phyloP scores from a whole-genome alignment of 2,797 vertebrate genomes.

The Taeniopygia guttata region DNA sequence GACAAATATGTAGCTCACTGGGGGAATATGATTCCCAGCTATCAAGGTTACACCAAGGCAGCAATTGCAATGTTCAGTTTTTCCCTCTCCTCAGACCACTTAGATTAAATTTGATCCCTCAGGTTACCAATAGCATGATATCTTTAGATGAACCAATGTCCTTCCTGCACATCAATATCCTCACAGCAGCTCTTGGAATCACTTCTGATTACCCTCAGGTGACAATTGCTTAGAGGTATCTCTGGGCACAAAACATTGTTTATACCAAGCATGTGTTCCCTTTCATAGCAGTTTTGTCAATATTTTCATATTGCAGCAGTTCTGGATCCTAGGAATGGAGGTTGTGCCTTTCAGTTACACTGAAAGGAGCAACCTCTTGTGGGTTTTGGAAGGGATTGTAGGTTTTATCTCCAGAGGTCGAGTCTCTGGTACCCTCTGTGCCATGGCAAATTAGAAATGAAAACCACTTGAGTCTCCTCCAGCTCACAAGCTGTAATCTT shows the following conservation, averaged over 20 bases:
- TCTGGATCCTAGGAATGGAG: background rate
- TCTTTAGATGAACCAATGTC: background rate
- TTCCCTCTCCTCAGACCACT: background rate
- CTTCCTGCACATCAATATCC: no score
- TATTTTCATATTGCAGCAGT: background rate
- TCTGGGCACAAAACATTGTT: background rate
- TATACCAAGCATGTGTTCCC: background rate
- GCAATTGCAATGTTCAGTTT: background rate
- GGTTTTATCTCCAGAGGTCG: background rate
- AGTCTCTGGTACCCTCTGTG: background rate
- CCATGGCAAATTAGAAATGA: background rate
- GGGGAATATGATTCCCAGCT: background rate
- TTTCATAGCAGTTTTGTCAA: background rate
- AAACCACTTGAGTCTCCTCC: background rate
- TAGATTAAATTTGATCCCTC: background rate
- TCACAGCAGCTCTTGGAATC: background rate
- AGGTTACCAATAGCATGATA: accelerated
- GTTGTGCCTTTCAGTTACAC: background rate
- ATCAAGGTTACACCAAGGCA: background rate
- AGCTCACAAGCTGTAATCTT: background rate
- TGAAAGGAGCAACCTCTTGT: background rate
- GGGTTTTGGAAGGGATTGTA: background rate
- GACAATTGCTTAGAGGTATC: background rate
- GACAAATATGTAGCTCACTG: background rate
- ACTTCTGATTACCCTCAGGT: background rate